Evolutionary conservation across 2,888 invertebrate genomes (phyloP), one percentile per base, ranked within the genome.

Genomic region (Marasmarcha lunaedactyla): DNA sequence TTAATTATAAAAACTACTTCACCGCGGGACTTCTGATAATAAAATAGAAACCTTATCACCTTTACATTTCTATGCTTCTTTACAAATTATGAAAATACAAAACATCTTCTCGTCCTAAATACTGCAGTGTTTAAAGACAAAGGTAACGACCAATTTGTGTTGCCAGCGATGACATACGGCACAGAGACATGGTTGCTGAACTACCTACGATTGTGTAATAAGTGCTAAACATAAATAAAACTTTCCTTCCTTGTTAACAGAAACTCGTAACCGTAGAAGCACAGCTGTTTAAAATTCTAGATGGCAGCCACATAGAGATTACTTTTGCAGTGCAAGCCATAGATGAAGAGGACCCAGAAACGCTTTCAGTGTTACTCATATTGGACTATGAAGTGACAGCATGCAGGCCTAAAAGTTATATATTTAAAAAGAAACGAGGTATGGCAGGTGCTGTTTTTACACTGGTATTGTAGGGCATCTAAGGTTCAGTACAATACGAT

Each of bases 331-430:
- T 52, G 1, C 57, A 57, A 27, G 64, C 48, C 7, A 56, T 54
- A 1, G 43, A 51, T 7, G 62, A 72, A 1, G 61, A 59, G 1
- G 63, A 68, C 1, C 52, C 50, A 0, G 68, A 67, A 11, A 55
- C 52, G 1, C 46, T 66, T 1, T 48, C 47, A 9, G 47, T 72
- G 0, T 60, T 62, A 1, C 59, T 81, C 0, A 54, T 63, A 42
- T 37, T 81, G 15, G 69, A 71, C 41, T 79, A 81, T 48, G 53
- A 72, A 33, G 53, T 77, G 1, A 69, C 71, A 41, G 78, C 74
- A 15, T 63, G 73, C 13, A 55, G 71, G 6, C 78, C 79, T 0
- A 81, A 73, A 40, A 63, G 59, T 33, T 63, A 52, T 38, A 46
- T 53, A 1, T 63, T 78, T 33, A 60, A 58, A 33, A 67, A 69